These are phyloP conservation scores for Mesochorus sp. DNA, from an alignment of 2,888 invertebrate genomes.

Conservation along the genomic window DNA sequence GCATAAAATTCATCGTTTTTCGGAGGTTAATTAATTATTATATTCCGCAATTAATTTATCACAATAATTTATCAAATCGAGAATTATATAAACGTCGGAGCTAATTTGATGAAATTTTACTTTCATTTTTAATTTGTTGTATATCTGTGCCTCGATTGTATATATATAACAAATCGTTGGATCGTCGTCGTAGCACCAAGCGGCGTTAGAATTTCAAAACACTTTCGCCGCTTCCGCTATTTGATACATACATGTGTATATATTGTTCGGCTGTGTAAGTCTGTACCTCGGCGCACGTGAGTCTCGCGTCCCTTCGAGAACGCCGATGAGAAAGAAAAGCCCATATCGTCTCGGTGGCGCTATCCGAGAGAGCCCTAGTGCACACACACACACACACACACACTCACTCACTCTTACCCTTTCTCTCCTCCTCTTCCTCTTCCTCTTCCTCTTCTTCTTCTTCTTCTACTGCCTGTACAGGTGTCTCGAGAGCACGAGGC, in stretches of 20 bases:
- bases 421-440: slow-evolving; percentile 52
- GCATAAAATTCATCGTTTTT: neutral
- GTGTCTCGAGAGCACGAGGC: slow-evolving; percentile 38
- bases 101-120: no score
- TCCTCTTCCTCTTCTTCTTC: slow-evolving; percentile 31
- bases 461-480: slow-evolving; percentile 29
- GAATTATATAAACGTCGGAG: no score
- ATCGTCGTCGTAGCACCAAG: no score
- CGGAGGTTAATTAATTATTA: no score
- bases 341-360: slow-evolving; percentile 43
- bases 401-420: slow-evolving; percentile 49
- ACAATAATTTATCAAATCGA: no score
- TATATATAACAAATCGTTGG: slow-evolving; percentile 33
- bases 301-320: slow-evolving; percentile 40
- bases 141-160: slow-evolving; percentile 6
- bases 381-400: slow-evolving; percentile 11
- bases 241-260: neutral
- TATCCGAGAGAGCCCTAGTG: slow-evolving; percentile 25
- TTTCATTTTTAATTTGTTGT: slow-evolving; percentile 19
- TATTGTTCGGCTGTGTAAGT: slow-evolving; percentile 4
- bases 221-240: slow-evolving; percentile 58
- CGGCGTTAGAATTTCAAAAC: slow-evolving; percentile 54
- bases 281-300: slow-evolving; percentile 26
- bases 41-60: no score
- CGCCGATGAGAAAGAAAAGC: slow-evolving; percentile 37